phyloP scores from a whole-genome alignment of 30 jellyfish, hydroid and myxozoan species.

The Turritopsis rubra region DNA sequence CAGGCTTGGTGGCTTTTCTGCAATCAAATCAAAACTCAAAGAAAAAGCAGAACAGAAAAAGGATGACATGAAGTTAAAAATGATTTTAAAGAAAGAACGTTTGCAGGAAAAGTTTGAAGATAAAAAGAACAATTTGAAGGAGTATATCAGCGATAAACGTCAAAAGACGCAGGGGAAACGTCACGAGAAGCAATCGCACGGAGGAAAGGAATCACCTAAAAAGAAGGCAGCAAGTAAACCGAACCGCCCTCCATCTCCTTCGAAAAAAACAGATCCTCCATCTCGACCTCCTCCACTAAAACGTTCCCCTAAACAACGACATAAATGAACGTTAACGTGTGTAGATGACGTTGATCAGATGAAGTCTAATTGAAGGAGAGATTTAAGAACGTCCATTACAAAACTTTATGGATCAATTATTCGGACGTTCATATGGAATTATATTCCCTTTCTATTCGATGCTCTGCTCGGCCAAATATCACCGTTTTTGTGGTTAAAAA shows the following conservation, averaged over 20 bases:
- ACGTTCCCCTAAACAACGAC: too few species aligned
- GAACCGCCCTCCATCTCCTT: not conserved
- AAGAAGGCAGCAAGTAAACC: not conserved
- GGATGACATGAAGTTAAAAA: not conserved
- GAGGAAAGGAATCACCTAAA: not conserved
- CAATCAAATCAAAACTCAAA: not conserved
- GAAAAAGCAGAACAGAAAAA: not conserved
- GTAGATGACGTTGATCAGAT: too few species aligned
- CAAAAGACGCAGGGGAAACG: not conserved
- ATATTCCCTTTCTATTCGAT: too few species aligned
- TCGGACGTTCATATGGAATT: too few species aligned
- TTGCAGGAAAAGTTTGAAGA: not conserved
- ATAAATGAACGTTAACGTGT: too few species aligned
- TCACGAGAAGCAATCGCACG: not conserved
- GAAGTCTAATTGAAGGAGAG: too few species aligned
- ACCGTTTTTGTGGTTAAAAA: too few species aligned
- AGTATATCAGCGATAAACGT: not conserved
- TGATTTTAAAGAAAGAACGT: not conserved
- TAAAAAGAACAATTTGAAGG: not conserved
- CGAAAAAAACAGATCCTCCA: not conserved
- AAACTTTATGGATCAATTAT: too few species aligned
- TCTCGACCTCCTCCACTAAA: not conserved
- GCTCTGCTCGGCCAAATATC: too few species aligned
- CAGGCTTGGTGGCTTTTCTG: not conserved
- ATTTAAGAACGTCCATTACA: too few species aligned